phyloP scores from a whole-genome alignment of 2,797 vertebrate species.

The Muscicapa comitata region DNA sequence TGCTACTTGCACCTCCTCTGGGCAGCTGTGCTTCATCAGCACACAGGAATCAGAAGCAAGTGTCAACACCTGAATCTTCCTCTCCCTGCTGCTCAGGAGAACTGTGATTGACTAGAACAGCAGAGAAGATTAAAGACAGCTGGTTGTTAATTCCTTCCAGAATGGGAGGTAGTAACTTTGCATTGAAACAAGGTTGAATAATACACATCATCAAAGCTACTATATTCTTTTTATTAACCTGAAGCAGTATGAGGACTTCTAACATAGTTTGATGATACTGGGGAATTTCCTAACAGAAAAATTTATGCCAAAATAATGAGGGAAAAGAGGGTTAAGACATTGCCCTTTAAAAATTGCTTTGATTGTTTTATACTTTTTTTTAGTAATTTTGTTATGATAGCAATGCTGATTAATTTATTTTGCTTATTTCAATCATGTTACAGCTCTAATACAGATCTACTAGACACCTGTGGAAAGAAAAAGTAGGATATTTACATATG shows the following conservation, averaged over 20 bases:
- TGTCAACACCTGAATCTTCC: neutral
- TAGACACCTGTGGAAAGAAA: neutral
- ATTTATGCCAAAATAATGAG: neutral
- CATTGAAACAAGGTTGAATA: neutral
- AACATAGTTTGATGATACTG: rapidly evolving
- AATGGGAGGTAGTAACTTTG: neutral
- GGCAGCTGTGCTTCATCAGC: neutral
- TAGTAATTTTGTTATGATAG: neutral
- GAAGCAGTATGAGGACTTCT: neutral
- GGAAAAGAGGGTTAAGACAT: neutral
- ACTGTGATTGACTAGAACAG: neutral
- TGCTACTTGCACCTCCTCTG: neutral
- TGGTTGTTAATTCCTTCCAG: neutral
- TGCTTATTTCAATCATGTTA: neutral
- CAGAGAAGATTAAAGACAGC: neutral
- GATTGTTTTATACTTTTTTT: neutral
- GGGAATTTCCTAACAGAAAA: neutral
- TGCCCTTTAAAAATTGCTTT: neutral
- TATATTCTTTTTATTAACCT: neutral
- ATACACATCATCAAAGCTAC: neutral
- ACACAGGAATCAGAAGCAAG: neutral
- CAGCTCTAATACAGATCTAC: neutral
- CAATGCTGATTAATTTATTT: neutral
- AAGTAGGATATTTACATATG: neutral
- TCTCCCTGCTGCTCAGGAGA: neutral